phyloP scores from a whole-genome alignment of 1,140 invertebrate species.

The Eurosta solidaginis region DNA sequence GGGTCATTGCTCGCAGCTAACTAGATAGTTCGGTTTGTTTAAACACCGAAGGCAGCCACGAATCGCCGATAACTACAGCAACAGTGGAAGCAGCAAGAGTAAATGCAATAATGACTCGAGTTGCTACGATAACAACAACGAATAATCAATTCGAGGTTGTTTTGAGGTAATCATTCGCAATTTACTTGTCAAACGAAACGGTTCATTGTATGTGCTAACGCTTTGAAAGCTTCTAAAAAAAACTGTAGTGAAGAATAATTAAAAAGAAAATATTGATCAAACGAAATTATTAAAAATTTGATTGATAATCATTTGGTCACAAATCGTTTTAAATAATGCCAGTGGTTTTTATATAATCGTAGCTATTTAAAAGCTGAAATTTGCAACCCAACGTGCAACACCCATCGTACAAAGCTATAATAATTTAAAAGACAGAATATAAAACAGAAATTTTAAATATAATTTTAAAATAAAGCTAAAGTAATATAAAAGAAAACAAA shows the following conservation, averaged over 20 bases:
- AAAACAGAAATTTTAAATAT: conserved; percentile 30
- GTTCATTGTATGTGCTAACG: conserved; percentile 43
- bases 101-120: background rate
- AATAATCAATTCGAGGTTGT: conserved; percentile 31
- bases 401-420: conserved; percentile 15
- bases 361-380: conserved; percentile 35
- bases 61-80: background rate
- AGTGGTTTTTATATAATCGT: conserved; percentile 26
- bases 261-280: conserved; percentile 41
- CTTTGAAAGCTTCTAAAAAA: background rate
- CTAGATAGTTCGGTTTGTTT: background rate
- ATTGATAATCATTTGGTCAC: background rate
- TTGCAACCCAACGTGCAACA: conserved; percentile 3
- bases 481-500: background rate
- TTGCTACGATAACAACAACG: background rate
- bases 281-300: conserved; percentile 25
- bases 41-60: conserved; percentile 7
- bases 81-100: background rate
- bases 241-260: conserved; percentile 6
- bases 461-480: conserved; percentile 28
- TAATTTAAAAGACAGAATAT: background rate
- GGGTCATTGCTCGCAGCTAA: conserved; percentile 12
- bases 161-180: conserved; percentile 54
- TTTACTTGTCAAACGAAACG: conserved; percentile 57
- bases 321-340: conserved; percentile 38